These are phyloP conservation scores for Thereva nobilitata DNA, from an alignment of 2,888 invertebrate genomes.

Conservation along the genomic window DNA sequence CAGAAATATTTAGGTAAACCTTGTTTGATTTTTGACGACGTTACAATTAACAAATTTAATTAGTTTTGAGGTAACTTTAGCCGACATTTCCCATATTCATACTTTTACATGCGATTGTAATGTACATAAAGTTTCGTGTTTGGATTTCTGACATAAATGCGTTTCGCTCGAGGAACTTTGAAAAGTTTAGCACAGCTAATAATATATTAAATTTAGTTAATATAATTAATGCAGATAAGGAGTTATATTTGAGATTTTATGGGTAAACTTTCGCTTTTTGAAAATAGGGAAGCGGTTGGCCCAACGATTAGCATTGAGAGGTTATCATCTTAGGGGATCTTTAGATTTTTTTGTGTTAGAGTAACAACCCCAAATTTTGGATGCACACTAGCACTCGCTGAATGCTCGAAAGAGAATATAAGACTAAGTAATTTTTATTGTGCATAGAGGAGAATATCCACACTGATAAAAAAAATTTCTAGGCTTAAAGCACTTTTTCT, in stretches of 20 bases:
- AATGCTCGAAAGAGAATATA: no score
- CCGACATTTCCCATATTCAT: conserved; percentile 1
- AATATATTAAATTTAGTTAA: conserved; percentile 1
- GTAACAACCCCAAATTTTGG: no score
- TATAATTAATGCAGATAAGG: conserved; percentile 20
- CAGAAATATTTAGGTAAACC: neutral
- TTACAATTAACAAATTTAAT: conserved; percentile 34
- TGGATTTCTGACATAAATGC: conserved; percentile 20
- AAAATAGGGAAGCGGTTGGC: no score
- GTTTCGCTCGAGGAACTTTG: conserved; percentile 10
- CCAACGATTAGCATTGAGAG: no score
- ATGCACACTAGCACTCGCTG: no score
- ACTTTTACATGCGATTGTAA: conserved; percentile 5
- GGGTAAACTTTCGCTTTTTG: neutral
- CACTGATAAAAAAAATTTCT: no score
- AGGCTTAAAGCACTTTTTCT: no score
- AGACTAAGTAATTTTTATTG: no score
- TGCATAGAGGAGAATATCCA: no score
- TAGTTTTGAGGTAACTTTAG: conserved; percentile 14
- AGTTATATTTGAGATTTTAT: conserved; percentile 14
- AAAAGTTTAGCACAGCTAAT: conserved; percentile 7
- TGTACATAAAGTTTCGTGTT: conserved; percentile 6
- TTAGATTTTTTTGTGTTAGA: no score
- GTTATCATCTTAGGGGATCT: no score
- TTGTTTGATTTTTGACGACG: conserved; percentile 27